Evolutionary conservation across 2,113 vertebrate species (phyloP), one percentile per base, ranked within the genome.

Genomic region (Prunella himalayana): DNA sequence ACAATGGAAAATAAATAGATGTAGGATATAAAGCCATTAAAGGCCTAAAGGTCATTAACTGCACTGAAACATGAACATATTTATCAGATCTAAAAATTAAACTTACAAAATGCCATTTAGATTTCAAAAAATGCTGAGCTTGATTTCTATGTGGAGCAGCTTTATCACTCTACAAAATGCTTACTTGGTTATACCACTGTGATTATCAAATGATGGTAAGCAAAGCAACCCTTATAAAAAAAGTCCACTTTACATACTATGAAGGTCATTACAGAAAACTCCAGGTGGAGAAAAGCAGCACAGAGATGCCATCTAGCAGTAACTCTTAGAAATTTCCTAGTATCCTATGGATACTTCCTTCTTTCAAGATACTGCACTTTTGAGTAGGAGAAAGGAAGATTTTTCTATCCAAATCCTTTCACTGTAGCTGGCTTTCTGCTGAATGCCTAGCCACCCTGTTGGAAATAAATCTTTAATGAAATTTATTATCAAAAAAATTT

Each of bases 271-370:
- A 84, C 45, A 70, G 63, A 94, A 94, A 95, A 86, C 64, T 91
- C 68, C 19, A 13, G 44, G 41, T 96, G 90, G 24, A 42, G 56
- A 94, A 97, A 92, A 89, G 91, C 94, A 97, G 97, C 90, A 97
- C 96, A 97, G 96, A 98, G 97, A 96, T 98, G 98, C 98, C 98
- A 98, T 92, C 98, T 98, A 98, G 97, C 98, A 98, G 98, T 53
- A 79, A 39, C 50, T 78, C 44, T 86, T 81, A 96, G 94, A 93
- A 98, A 94, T 92, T 95, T 96, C 86, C 86, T 86, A 78, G 24
- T 69, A 31, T 47, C 59, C 59, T 61, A 39, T 77, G 44, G 92
- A 45, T 33, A 45, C 19, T 56, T 71, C 6, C 59, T 91, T 95
- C 61, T 94, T 80, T 86, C 45, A 75, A 91, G 37, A 89, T 84